These are phyloP conservation scores for Patella depressa DNA, from an alignment of 2,888 invertebrate genomes.

Conservation along the genomic window DNA sequence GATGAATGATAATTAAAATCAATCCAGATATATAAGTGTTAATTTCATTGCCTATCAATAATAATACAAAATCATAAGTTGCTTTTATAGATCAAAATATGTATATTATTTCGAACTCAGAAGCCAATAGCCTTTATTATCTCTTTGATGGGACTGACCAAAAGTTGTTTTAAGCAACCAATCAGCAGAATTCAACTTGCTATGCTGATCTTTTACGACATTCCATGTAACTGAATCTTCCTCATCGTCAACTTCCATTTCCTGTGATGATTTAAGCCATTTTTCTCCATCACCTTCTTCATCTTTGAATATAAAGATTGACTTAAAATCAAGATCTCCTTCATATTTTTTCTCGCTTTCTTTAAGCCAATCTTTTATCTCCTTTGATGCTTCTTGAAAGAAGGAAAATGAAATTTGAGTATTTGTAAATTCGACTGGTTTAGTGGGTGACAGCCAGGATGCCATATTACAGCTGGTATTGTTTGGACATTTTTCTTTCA, in stretches of 20 bases:
- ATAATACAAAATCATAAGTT: too few relatives aligned
- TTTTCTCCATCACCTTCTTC: constrained; percentile 1
- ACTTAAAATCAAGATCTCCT: neutral
- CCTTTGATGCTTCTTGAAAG: neutral
- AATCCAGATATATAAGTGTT: too few relatives aligned
- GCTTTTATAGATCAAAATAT: too few relatives aligned
- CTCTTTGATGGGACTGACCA: neutral
- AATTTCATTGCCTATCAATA: too few relatives aligned
- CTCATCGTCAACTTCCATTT: neutral
- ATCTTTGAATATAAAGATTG: constrained; percentile 12
- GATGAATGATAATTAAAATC: too few relatives aligned
- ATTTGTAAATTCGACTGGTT: neutral
- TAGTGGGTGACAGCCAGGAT: neutral
- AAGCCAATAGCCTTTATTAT: neutral
- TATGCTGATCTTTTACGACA: constrained; percentile 9
- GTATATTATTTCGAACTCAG: neutral
- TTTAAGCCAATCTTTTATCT: neutral
- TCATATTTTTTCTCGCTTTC: neutral
- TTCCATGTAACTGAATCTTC: constrained; percentile 13
- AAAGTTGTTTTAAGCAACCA: constrained; percentile 24
- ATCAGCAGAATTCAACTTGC: constrained; percentile 22
- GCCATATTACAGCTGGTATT: neutral
- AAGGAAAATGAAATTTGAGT: neutral
- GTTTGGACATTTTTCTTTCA: constrained; percentile 8
- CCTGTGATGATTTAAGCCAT: constrained; percentile 19